These are phyloP conservation scores for Microchrysa polita DNA, from an alignment of 2,888 invertebrate species.

Conservation along the genomic window DNA sequence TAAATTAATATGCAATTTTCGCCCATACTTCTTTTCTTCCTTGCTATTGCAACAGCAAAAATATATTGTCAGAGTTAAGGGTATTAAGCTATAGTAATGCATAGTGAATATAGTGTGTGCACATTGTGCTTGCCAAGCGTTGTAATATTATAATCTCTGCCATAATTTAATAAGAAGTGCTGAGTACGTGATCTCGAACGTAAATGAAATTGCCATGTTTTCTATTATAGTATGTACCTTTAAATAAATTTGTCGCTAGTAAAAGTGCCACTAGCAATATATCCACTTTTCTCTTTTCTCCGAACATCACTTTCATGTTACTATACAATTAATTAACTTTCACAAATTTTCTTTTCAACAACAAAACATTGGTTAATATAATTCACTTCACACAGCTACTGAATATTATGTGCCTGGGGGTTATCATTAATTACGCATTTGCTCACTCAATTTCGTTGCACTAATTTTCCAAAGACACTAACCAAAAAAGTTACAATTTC, in stretches of 20 bases:
- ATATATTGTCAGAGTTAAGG: too few species aligned
- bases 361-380: constrained; percentile 24
- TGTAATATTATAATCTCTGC: too few species aligned
- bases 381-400: background rate
- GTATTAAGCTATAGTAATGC: too few species aligned
- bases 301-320: background rate
- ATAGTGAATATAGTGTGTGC: too few species aligned
- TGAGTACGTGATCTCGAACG: background rate
- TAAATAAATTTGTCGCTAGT: background rate
- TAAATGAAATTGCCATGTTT: background rate
- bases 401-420: background rate
- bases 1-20: too few species aligned
- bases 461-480: background rate
- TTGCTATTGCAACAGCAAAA: too few species aligned
- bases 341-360: background rate
- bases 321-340: background rate
- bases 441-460: background rate
- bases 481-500: constrained; percentile 26
- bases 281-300: constrained; percentile 21
- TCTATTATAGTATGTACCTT: constrained; percentile 27
- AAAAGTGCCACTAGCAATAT: constrained; percentile 8
- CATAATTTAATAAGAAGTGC: too few species aligned
- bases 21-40: too few species aligned
- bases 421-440: constrained; percentile 1
- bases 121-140: too few species aligned